Percentiles rank a stretch among this genome's conserved stretches.
phyloP scores from a whole-genome alignment of 2,888 invertebrate species.

The Tridacna gigas region DNA sequence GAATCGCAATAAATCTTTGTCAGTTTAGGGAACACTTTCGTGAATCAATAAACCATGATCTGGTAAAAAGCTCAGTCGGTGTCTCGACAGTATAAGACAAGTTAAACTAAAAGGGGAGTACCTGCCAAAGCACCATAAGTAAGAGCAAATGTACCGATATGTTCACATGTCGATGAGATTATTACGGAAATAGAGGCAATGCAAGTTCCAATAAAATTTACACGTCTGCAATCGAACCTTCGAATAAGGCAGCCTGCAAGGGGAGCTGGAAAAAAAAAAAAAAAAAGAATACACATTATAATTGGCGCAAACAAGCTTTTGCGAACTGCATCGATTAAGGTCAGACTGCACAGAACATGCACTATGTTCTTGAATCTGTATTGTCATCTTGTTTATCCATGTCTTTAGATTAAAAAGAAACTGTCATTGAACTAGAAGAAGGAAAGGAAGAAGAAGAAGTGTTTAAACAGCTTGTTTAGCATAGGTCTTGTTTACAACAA shows the following conservation, averaged over 20 bases:
- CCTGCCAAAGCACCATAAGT: constrained; percentile 3
- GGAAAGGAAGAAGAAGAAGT: neutral
- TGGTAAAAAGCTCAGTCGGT: too few species aligned
- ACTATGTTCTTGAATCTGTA: neutral
- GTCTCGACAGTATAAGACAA: too few species aligned
- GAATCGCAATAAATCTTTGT: too few species aligned
- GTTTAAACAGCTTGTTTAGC: too few species aligned
- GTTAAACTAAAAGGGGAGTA: neutral
- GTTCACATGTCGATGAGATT: neutral
- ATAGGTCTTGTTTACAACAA: too few species aligned
- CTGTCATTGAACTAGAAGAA: neutral
- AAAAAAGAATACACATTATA: neutral
- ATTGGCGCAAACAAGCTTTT: neutral
- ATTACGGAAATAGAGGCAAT: neutral
- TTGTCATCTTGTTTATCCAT: too few species aligned
- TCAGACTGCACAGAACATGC: too few species aligned
- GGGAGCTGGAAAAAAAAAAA: neutral
- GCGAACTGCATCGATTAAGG: too few species aligned
- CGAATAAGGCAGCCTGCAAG: neutral
- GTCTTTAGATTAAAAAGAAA: too few species aligned
- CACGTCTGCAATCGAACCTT: constrained; percentile 4
- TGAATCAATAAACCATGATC: too few species aligned
- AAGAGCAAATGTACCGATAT: neutral
- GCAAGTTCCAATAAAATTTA: neutral
- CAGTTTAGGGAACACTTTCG: too few species aligned